Evolutionary conservation across 2,888 invertebrate species (phyloP).

Genomic region (Nezara viridula): DNA sequence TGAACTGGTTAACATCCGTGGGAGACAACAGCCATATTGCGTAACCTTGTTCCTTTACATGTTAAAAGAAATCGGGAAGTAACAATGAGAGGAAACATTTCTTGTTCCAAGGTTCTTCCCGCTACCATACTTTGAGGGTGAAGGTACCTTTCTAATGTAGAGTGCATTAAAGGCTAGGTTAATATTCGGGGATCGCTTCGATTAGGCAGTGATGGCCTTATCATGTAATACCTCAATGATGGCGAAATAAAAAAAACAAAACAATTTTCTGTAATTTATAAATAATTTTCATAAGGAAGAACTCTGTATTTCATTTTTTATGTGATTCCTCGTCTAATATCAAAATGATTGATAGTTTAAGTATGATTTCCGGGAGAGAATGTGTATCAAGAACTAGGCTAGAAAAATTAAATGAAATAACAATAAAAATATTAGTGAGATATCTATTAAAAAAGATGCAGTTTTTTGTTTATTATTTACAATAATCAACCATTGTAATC

Average conservation of each 20-base stretch:
- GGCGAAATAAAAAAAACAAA: not conserved
- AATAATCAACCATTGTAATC: too few species aligned
- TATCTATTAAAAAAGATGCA: too few species aligned
- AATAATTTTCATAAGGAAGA: too few species aligned
- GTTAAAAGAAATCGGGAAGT: constrained; percentile 48
- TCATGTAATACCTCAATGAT: not conserved
- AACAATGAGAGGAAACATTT: constrained; percentile 40
- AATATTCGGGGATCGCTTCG: not conserved
- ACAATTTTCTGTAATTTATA: too few species aligned
- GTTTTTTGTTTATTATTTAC: too few species aligned
- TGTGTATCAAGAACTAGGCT: too few species aligned
- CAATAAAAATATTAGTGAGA: too few species aligned
- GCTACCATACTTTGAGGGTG: not conserved
- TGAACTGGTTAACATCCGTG: not conserved
- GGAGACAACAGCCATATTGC: not conserved
- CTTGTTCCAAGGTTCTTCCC: not conserved
- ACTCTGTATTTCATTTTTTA: too few species aligned
- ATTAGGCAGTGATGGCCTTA: not conserved
- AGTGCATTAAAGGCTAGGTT: not conserved
- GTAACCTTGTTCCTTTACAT: constrained; percentile 36
- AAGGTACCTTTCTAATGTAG: not conserved
- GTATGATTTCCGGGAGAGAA: too few species aligned
- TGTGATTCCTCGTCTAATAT: too few species aligned
- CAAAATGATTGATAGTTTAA: too few species aligned
- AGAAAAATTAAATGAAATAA: too few species aligned